Conservation (phyloP, 2,888 invertebrate genomes). For the Glaucopsyche alexis region DNA sequence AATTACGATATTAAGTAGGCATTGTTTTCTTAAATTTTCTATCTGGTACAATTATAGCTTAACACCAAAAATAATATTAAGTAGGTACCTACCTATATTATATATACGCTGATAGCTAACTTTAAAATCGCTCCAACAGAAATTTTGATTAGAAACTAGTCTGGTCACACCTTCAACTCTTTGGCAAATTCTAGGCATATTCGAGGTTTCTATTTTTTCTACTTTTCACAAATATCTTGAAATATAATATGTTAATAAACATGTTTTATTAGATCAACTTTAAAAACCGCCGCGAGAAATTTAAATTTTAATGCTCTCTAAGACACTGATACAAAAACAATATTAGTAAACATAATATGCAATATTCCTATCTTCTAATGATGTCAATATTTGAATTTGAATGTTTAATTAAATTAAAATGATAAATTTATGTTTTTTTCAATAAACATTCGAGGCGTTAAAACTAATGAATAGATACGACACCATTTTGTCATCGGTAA, state of each 20-base stretch:
- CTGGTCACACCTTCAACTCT: no score
- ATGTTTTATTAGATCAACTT: constrained; percentile 10
- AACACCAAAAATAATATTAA: no score
- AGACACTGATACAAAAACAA: not conserved
- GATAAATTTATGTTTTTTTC: not conserved
- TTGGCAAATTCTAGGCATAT: no score
- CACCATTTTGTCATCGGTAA: constrained; percentile 4
- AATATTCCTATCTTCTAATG: not conserved
- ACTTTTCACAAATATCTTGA: not conserved
- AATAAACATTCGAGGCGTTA: not conserved
- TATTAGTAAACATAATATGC: not conserved
- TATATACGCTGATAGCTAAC: no score
- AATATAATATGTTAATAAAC: constrained; percentile 3
- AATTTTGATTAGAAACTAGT: no score
- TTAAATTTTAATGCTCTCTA: not conserved
- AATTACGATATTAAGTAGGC: no score
- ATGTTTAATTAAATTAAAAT: not conserved
- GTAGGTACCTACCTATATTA: no score
- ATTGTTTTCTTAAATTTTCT: no score
- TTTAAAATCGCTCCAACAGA: not conserved
- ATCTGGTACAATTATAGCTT: no score
- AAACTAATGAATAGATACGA: not conserved
- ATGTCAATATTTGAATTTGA: not conserved
- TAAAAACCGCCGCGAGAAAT: not conserved
- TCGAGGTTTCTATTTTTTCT: not conserved